phyloP scores from a whole-genome alignment of 2,888 invertebrate species.

The Synergus gifuensis region DNA sequence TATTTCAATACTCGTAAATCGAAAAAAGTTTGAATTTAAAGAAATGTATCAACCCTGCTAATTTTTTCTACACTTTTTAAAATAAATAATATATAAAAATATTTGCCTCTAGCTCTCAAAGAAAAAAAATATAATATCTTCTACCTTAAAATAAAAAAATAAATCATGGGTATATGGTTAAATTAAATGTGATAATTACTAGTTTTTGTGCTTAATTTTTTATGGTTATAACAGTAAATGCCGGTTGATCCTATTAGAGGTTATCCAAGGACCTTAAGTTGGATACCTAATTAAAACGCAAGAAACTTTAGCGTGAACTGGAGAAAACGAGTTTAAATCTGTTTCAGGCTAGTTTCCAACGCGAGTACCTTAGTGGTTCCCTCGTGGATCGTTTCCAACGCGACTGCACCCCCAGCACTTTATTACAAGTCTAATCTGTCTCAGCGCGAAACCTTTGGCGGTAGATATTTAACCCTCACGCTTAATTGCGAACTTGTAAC shows the following conservation, averaged over 20 bases:
- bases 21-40: not conserved
- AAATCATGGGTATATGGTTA: not conserved
- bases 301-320: conserved; percentile 70
- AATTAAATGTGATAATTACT: not conserved
- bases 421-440: conserved; percentile 76
- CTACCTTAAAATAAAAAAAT: not conserved
- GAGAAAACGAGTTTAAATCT: conserved; percentile 78
- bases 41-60: not conserved
- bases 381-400: conserved; percentile 75
- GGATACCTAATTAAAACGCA: conserved; percentile 76
- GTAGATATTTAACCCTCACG: conserved; percentile 67
- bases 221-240: conserved; percentile 3
- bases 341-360: conserved; percentile 75
- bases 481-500: conserved; percentile 54
- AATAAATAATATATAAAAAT: no score
- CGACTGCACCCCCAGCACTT: conserved; percentile 72
- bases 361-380: conserved; percentile 76
- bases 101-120: no score
- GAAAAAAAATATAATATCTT: no score
- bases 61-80: no score
- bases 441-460: conserved; percentile 59
- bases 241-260: conserved; percentile 37
- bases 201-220: not conserved
- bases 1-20: not conserved
- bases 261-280: conserved; percentile 45